Conservation (phyloP, 2,797 vertebrate species). For the Denticeps clupeoides region DNA sequence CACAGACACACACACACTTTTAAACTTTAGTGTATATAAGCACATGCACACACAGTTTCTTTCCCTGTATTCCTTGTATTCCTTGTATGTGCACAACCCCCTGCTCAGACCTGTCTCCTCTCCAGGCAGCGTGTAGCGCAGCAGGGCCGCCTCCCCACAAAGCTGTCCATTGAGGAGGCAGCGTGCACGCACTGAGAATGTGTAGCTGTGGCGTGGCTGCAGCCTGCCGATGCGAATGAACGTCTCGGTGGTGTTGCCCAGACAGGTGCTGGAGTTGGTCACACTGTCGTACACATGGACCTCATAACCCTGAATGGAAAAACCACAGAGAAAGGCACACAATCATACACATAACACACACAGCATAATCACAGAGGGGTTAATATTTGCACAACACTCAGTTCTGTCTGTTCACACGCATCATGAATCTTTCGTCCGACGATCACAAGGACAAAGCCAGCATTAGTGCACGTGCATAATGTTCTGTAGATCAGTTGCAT, state of each 20-base stretch:
- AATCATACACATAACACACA: rapidly evolving
- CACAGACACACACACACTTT: background rate
- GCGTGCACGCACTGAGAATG: slow-evolving; percentile 81
- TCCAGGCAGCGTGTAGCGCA: slow-evolving; percentile 72
- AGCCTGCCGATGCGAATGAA: slow-evolving; percentile 83
- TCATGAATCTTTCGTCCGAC: too few species aligned
- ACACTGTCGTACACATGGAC: slow-evolving; percentile 79
- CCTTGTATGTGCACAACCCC: too few species aligned
- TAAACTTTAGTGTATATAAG: too few species aligned
- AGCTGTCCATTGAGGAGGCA: slow-evolving; percentile 79
- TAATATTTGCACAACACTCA: too few species aligned
- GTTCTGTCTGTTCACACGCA: too few species aligned
- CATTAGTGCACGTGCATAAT: too few species aligned
- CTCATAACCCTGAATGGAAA: slow-evolving; percentile 76
- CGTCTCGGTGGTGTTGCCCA: slow-evolving; percentile 91
- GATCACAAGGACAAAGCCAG: too few species aligned
- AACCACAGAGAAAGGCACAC: background rate
- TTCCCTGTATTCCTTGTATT: too few species aligned
- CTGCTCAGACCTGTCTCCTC: slow-evolving; percentile 52
- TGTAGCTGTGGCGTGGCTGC: slow-evolving; percentile 84
- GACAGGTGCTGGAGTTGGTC: slow-evolving; percentile 67
- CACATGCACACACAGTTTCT: too few species aligned
- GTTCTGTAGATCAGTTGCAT: too few species aligned
- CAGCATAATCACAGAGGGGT: too few species aligned
- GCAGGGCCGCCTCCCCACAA: slow-evolving; percentile 79